Conservation (phyloP, 2,888 invertebrate species). For the Nymphalis polychloros region DNA sequence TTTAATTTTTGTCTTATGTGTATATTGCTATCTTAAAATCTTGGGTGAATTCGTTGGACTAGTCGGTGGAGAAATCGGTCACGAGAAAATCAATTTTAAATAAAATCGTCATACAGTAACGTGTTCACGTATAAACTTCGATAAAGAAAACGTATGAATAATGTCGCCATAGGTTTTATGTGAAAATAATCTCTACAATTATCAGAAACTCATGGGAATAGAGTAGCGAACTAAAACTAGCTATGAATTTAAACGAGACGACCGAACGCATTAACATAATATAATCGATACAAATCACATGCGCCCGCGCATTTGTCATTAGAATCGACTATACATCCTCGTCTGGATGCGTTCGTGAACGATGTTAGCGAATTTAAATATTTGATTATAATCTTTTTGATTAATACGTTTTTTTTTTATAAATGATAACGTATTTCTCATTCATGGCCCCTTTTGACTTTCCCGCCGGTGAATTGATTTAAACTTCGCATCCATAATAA, state of each 20-base stretch:
- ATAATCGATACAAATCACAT: slow-evolving; percentile 58
- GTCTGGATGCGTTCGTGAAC: slow-evolving; percentile 44
- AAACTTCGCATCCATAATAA: slow-evolving; percentile 19
- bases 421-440: slow-evolving; percentile 19
- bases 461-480: slow-evolving; percentile 34
- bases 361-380: slow-evolving; percentile 64
- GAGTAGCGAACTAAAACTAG: background rate
- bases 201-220: slow-evolving; percentile 5
- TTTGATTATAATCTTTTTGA: slow-evolving; percentile 70
- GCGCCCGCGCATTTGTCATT: slow-evolving; percentile 63
- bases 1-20: too few relatives aligned
- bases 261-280: slow-evolving; percentile 65
- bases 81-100: too few relatives aligned
- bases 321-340: slow-evolving; percentile 42
- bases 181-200: background rate
- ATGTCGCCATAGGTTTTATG: background rate
- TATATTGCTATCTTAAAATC: too few relatives aligned
- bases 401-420: slow-evolving; percentile 44
- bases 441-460: slow-evolving; percentile 26
- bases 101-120: too few relatives aligned
- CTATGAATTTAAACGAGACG: slow-evolving; percentile 45
- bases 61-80: too few relatives aligned
- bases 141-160: background rate
- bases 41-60: too few relatives aligned
- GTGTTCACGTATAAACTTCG: background rate